Evolutionary conservation across 2,113 vertebrate genomes (phyloP).

Genomic region (Amazona guildingii): DNA sequence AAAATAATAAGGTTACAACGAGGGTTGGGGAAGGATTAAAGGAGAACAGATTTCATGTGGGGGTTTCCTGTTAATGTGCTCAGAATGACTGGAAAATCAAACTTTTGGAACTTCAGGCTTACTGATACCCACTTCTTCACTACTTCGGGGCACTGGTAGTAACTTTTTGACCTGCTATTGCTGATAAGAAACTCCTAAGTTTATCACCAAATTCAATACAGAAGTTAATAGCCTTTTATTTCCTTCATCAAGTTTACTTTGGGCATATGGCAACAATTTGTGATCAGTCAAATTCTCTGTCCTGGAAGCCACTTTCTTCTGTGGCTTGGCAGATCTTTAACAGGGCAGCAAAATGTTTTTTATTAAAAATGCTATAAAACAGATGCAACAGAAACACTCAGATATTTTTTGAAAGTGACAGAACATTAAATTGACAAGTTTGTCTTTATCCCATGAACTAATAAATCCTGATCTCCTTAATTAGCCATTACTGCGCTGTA

Average conservation of each 20-base stretch:
- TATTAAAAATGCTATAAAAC: not conserved
- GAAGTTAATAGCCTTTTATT: conserved; percentile 13
- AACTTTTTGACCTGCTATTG: not conserved
- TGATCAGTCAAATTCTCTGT: conserved; percentile 26
- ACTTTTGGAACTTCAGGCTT: not conserved
- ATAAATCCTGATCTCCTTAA: not conserved
- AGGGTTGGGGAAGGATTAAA: not conserved
- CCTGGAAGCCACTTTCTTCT: conserved; percentile 13
- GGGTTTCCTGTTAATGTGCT: not conserved
- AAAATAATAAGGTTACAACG: not conserved
- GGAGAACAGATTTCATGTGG: not conserved
- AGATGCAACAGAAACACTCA: not conserved
- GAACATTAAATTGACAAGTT: not conserved
- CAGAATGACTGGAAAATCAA: not conserved
- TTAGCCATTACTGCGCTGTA: not conserved
- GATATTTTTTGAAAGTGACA: not conserved
- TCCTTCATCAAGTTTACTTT: not conserved
- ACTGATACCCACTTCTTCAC: not conserved
- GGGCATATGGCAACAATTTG: conserved; percentile 51
- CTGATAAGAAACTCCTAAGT: not conserved
- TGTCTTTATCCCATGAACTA: not conserved
- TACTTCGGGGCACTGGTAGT: not conserved
- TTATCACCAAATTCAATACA: not conserved
- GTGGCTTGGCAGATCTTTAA: not conserved
- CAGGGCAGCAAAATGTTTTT: not conserved